phyloP scores from a whole-genome alignment of 2,113 vertebrate species.

The Tamias sibiricus region DNA sequence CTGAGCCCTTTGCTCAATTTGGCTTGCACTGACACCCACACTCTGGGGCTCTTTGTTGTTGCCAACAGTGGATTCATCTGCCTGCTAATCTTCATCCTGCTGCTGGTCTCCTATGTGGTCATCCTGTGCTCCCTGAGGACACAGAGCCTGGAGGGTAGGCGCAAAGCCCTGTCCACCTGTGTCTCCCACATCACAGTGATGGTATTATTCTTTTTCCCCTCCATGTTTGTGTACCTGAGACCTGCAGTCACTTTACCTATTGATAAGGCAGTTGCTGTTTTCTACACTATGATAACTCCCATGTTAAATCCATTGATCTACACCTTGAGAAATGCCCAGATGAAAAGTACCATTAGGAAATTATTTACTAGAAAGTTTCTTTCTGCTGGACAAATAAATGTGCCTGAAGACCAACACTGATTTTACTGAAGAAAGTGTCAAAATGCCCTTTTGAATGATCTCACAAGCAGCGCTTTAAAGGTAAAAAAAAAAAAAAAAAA shows the following conservation, averaged over 20 bases:
- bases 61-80: slow-evolving; percentile 69
- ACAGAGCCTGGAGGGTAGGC: background rate
- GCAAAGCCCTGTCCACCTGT: slow-evolving; percentile 81
- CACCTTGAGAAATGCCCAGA: slow-evolving; percentile 69
- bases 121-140: slow-evolving; percentile 73
- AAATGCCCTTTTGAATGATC: background rate
- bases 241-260: background rate
- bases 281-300: slow-evolving; percentile 78
- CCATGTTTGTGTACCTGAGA: slow-evolving; percentile 74
- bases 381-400: background rate
- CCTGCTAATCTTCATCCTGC: slow-evolving; percentile 73
- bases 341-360: slow-evolving; percentile 81
- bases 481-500: background rate
- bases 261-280: slow-evolving; percentile 77
- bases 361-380: slow-evolving; percentile 56
- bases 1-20: slow-evolving; percentile 67
- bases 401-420: background rate
- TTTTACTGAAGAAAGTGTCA: background rate
- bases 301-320: slow-evolving; percentile 82
- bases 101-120: slow-evolving; percentile 62
- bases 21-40: slow-evolving; percentile 33
- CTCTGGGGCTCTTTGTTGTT: background rate
- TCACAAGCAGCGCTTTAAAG: background rate
- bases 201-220: slow-evolving; percentile 79
- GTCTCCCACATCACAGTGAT: slow-evolving; percentile 80